Base-by-base conservation (phyloP, 1,140 invertebrate species). In the Drosophila paulistorum region DNA sequence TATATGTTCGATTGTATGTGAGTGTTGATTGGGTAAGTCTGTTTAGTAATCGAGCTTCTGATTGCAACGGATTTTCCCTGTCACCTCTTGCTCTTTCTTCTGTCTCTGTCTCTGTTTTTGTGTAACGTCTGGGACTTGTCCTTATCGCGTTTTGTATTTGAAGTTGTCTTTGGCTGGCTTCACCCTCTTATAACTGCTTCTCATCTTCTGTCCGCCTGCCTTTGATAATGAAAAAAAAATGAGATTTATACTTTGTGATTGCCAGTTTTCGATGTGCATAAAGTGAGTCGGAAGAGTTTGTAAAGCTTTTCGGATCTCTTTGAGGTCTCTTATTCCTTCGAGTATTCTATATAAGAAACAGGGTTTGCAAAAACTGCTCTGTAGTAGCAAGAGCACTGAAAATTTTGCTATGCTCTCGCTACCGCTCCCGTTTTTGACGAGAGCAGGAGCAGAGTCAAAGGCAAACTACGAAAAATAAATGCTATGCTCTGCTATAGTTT, bases 41-140 rank as follows among this genome's bases (percentile, higher is more conserved):
- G 70, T 63, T 86, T 79, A 58, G 68, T 68, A 54, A 66, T 59
- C 55, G 45, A 33, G 65, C 58, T 42, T 9, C 41, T 77, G 77
- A 81, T 86, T 86, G 82, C 82, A 84, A 78, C 81, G 81, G 81
- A 81, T 78, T 48, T 13, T 20, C 42, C 7, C 42, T 10, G 7
- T 23, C 17, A 5, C 17, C 3, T 20, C 45, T 10, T 17, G 20
- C 17, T 9, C 17, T 23, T 0, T 51, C 14, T 7, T 7, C 0
- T n/a, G n/a, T 7, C 7, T 7, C 17, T 17, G 6, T 17, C 6
- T 48, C 14, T 48, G n/a, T 9, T 39, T 65, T 68, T 57, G 65
- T 58, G 42, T 41, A 41, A 73, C 57, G 45, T 57, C 59, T 54
- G 74, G 74, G 71, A 82, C 79, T 83, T 71, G 55, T 76, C 65